Conservation (phyloP, 1,140 invertebrate genomes). For the Oncopeltus fasciatus region DNA sequence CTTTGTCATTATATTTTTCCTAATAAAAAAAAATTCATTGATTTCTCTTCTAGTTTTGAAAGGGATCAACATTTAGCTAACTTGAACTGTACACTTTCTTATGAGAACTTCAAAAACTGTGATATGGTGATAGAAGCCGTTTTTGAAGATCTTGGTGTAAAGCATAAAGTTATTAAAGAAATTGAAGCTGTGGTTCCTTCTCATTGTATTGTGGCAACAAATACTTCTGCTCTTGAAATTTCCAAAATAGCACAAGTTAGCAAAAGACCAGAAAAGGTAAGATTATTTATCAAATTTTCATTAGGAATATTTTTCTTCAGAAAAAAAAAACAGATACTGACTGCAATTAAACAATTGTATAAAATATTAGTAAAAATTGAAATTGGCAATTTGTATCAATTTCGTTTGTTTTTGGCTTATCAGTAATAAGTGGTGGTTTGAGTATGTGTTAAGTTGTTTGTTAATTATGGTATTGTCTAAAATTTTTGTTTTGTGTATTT, state of each 20-base stretch:
- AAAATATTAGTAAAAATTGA: too few species aligned
- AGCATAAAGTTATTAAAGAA: slow-evolving; percentile 95
- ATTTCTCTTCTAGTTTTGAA: slow-evolving; percentile 41
- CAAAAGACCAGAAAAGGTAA: slow-evolving; percentile 83
- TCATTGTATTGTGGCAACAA: slow-evolving; percentile 91
- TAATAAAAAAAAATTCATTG: not conserved
- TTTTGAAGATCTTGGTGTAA: slow-evolving; percentile 91
- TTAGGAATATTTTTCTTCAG: too few species aligned
- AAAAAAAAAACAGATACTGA: too few species aligned
- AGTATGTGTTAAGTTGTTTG: too few species aligned
- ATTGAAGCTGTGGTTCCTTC: slow-evolving; percentile 72
- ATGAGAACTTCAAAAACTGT: slow-evolving; percentile 70
- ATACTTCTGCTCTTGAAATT: slow-evolving; percentile 96
- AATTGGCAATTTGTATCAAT: too few species aligned
- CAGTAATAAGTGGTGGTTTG: too few species aligned
- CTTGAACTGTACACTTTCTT: slow-evolving; percentile 66
- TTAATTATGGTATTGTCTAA: too few species aligned
- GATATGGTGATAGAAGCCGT: slow-evolving; percentile 99
- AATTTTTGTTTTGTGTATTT: too few species aligned
- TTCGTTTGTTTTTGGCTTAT: too few species aligned
- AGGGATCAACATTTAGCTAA: slow-evolving; percentile 66
- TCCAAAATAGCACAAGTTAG: slow-evolving; percentile 85
- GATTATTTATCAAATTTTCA: too few species aligned
- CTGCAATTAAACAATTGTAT: too few species aligned
- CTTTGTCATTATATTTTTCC: not conserved